These are phyloP conservation scores for Plagodis dolabraria DNA, from an alignment of 2,888 invertebrate species.

Conservation along the genomic window DNA sequence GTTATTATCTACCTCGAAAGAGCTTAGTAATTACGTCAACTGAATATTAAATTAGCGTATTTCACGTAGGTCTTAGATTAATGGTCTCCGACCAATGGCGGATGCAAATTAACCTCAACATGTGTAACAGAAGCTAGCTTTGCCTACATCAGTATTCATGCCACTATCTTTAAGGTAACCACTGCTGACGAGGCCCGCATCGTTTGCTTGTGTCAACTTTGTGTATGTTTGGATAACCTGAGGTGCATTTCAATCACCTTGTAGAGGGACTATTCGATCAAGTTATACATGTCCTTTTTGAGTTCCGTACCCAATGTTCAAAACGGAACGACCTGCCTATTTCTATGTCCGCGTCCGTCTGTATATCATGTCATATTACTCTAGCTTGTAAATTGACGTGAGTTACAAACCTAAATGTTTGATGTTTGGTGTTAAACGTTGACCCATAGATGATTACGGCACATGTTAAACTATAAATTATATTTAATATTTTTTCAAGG, in stretches of 20 bases:
- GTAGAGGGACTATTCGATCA: conserved; percentile 32
- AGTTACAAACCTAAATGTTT: too few relatives aligned
- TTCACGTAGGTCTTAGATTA: conserved; percentile 25
- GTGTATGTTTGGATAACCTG: conserved; percentile 62
- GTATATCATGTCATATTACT: too few relatives aligned
- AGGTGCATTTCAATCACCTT: conserved; percentile 62
- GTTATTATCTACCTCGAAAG: too few relatives aligned
- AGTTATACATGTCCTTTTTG: conserved; percentile 26
- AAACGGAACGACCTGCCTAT: not conserved
- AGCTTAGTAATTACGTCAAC: too few relatives aligned
- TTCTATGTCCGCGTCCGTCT: too few relatives aligned
- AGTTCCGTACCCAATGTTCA: too few relatives aligned
- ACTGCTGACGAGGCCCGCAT: conserved; percentile 60
- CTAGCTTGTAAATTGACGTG: too few relatives aligned
- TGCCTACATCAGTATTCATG: conserved; percentile 52
- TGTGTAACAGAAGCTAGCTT: conserved; percentile 47
- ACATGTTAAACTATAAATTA: too few relatives aligned
- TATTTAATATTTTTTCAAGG: too few relatives aligned
- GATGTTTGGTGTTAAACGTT: too few relatives aligned
- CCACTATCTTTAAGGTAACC: conserved; percentile 52
- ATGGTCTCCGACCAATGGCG: conserved; percentile 33
- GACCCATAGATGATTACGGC: too few relatives aligned
- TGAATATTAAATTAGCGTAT: not conserved
- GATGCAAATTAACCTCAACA: conserved; percentile 46
- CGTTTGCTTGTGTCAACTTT: conserved; percentile 68